These are phyloP conservation scores for Mythimna loreyi DNA, from an alignment of 2,888 invertebrate genomes.

Conservation along the genomic window DNA sequence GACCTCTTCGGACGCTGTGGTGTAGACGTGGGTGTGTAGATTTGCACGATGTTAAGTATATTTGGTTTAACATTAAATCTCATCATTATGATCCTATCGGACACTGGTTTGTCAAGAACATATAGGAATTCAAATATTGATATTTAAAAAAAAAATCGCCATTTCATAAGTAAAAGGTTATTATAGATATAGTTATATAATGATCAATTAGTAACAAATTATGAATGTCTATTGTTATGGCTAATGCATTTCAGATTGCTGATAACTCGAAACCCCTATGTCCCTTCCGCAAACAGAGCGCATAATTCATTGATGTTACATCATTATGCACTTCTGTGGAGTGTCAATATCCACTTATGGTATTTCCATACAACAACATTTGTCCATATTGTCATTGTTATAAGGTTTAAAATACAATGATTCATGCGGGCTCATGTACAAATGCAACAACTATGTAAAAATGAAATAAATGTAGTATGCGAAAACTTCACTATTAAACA, in stretches of 20 bases:
- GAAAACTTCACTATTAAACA: slow-evolving; percentile 1
- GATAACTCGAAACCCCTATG: not conserved
- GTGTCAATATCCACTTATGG: slow-evolving; percentile 8
- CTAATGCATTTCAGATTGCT: slow-evolving; percentile 12
- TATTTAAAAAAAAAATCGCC: too few species aligned
- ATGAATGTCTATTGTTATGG: slow-evolving; percentile 16
- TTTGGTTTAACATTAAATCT: too few species aligned
- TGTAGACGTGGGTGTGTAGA: too few species aligned
- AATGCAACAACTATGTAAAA: slow-evolving; percentile 3
- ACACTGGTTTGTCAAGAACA: too few species aligned
- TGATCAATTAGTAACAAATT: slow-evolving; percentile 4
- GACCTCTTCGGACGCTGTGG: too few species aligned
- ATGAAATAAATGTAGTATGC: too few species aligned
- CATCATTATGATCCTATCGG: too few species aligned
- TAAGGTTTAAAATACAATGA: not conserved
- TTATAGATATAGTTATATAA: not conserved
- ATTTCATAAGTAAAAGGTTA: not conserved
- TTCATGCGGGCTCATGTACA: not conserved
- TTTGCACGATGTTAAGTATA: too few species aligned
- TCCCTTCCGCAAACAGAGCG: slow-evolving; percentile 8
- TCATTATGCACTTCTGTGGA: slow-evolving; percentile 14
- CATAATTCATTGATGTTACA: slow-evolving; percentile 11
- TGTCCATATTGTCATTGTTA: not conserved
- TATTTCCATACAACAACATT: not conserved
- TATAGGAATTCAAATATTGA: too few species aligned